Percentiles rank a stretch among this genome's conserved stretches.
Conservation (phyloP, 2,113 vertebrate species). For the Ascaphus truei region DNA sequence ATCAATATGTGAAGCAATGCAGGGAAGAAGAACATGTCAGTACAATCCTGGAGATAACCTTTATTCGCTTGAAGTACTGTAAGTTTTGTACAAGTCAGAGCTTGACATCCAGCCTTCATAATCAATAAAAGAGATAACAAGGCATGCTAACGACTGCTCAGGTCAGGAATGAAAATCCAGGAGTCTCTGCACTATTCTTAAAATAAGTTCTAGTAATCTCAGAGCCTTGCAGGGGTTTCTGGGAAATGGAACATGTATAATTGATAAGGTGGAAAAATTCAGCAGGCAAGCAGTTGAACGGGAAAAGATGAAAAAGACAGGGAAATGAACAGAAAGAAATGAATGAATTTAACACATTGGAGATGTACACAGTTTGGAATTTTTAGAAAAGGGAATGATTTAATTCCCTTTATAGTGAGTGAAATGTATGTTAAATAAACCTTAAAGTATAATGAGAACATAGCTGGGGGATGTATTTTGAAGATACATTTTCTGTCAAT, state of each 20-base stretch:
- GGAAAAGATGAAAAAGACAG: too few species aligned
- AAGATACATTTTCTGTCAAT: too few species aligned
- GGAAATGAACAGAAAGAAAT: too few species aligned
- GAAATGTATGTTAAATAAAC: too few species aligned
- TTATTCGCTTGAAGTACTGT: conserved; percentile 1
- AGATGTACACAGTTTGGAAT: too few species aligned
- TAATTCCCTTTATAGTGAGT: too few species aligned
- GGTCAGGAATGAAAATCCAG: conserved; percentile 5
- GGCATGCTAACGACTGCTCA: neutral
- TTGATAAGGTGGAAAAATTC: conserved; percentile 21
- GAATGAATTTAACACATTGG: too few species aligned
- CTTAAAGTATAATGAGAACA: too few species aligned
- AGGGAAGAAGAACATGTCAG: neutral
- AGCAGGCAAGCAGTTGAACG: too few species aligned
- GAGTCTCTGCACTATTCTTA: neutral
- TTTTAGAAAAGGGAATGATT: too few species aligned
- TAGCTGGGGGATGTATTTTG: too few species aligned
- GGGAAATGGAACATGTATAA: conserved; percentile 8
- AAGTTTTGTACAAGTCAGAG: conserved; percentile 20
- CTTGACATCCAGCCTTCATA: conserved; percentile 14
- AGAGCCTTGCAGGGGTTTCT: neutral
- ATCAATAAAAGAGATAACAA: conserved; percentile 20
- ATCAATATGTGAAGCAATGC: neutral
- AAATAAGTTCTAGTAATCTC: conserved; percentile 32
- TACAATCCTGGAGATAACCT: conserved; percentile 24